phyloP scores from a whole-genome alignment of 1,140 invertebrate genomes.

The Anastatus disparis region DNA sequence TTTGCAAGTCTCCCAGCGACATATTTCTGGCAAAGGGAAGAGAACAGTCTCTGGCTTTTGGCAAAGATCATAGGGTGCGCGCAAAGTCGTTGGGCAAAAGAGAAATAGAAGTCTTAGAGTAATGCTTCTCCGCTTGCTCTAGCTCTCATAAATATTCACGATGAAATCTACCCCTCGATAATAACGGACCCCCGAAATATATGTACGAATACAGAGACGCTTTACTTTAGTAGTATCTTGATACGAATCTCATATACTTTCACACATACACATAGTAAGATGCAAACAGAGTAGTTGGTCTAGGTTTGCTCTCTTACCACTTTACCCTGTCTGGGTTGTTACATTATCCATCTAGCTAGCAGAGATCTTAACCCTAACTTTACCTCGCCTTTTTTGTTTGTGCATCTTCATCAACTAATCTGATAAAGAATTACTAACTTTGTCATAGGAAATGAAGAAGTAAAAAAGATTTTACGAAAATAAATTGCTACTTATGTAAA shows the following conservation, averaged over 20 bases:
- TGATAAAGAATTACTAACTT: too few species aligned
- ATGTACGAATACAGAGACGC: constrained; percentile 21
- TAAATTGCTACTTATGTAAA: too few species aligned
- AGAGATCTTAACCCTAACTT: neutral
- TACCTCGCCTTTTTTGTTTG: neutral
- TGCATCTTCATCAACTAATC: too few species aligned
- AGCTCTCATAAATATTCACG: constrained; percentile 64
- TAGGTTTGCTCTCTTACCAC: neutral
- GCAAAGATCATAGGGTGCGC: too few species aligned
- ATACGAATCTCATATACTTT: neutral
- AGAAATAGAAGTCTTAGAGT: constrained; percentile 8
- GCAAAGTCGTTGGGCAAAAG: neutral
- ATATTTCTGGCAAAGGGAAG: neutral
- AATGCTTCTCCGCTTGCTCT: constrained; percentile 14
- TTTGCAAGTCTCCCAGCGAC: constrained; percentile 23
- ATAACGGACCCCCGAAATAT: constrained; percentile 62
- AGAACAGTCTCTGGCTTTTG: neutral
- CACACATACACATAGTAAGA: too few species aligned
- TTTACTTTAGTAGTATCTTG: neutral
- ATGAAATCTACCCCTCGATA: constrained; percentile 66
- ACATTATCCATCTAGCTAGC: constrained; percentile 3
- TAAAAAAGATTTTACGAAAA: too few species aligned
- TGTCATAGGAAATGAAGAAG: too few species aligned
- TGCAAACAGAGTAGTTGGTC: neutral
- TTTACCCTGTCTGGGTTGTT: neutral